A percentile compares a stretch with the other conserved stretches of the same genome.
These are phyloP conservation scores for Electrophaes corylata DNA, from an alignment of 2,888 invertebrate genomes.

Conservation along the genomic window DNA sequence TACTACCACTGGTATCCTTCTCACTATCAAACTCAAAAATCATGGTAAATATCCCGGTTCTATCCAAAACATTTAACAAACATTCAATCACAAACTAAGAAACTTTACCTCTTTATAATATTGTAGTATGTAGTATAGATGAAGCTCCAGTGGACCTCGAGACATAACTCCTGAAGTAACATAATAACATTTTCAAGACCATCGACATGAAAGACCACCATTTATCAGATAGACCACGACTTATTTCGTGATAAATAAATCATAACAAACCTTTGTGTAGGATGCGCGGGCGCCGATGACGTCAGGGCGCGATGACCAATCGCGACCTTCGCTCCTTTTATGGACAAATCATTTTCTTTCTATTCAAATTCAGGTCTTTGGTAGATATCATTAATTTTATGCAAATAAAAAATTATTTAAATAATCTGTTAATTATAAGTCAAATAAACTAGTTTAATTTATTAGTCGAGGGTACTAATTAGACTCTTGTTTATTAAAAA, in stretches of 20 bases:
- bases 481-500: slow-evolving; percentile 6
- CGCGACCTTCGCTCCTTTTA: slow-evolving; percentile 32
- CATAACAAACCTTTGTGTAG: slow-evolving; percentile 66
- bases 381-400: slow-evolving; percentile 18
- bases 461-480: slow-evolving; percentile 6
- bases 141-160: no score
- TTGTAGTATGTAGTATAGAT: no score
- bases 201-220: slow-evolving; percentile 33
- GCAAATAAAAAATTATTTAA: slow-evolving; percentile 11
- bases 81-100: no score
- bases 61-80: no score
- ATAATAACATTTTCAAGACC: slow-evolving; percentile 20
- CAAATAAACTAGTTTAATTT: slow-evolving; percentile 22
- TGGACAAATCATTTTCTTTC: slow-evolving; percentile 29
- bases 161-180: slow-evolving; percentile 14
- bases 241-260: slow-evolving; percentile 66
- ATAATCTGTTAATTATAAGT: slow-evolving; percentile 13
- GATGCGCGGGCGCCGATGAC: slow-evolving; percentile 70
- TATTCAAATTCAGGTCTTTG: slow-evolving; percentile 30
- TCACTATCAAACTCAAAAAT: no score
- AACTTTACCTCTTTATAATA: no score
- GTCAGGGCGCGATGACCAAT: slow-evolving; percentile 53
- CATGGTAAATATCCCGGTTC: no score
- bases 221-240: slow-evolving; percentile 58
- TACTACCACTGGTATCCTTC: no score